phyloP scores from a whole-genome alignment of 2,113 vertebrate species.

The Albula goreensis region DNA sequence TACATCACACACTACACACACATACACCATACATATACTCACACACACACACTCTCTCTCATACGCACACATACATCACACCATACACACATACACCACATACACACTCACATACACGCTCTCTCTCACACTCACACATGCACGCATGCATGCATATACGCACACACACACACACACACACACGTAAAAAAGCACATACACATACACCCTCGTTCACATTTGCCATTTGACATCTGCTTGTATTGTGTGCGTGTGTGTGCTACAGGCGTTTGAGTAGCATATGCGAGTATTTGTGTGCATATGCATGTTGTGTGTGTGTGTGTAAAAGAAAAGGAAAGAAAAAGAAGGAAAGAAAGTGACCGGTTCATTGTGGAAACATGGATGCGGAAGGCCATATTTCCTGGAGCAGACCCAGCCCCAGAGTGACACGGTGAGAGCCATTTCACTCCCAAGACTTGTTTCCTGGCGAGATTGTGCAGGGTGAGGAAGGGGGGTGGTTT shows the following conservation, averaged over 20 bases:
- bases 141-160: not conserved
- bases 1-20: too few relatives aligned
- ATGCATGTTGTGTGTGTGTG: not conserved
- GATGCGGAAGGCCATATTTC: not conserved
- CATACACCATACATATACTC: not conserved
- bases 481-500: slow-evolving; percentile 20
- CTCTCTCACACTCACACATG: not conserved
- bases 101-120: too few relatives aligned
- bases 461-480: not conserved
- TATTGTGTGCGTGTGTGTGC: not conserved
- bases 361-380: not conserved
- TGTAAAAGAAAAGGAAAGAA: not conserved
- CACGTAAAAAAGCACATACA: not conserved
- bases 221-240: too few relatives aligned
- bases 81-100: not conserved
- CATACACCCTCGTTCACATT: not conserved
- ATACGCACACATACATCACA: not conserved
- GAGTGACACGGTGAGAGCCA: not conserved
- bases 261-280: not conserved
- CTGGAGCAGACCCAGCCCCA: not conserved
- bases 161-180: not conserved
- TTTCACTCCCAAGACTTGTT: slow-evolving; percentile 1
- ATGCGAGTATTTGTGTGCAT: not conserved
- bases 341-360: not conserved
- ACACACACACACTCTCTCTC: too few relatives aligned